Conservation (phyloP, 2,888 invertebrate species). For the Odontocolon sp. region DNA sequence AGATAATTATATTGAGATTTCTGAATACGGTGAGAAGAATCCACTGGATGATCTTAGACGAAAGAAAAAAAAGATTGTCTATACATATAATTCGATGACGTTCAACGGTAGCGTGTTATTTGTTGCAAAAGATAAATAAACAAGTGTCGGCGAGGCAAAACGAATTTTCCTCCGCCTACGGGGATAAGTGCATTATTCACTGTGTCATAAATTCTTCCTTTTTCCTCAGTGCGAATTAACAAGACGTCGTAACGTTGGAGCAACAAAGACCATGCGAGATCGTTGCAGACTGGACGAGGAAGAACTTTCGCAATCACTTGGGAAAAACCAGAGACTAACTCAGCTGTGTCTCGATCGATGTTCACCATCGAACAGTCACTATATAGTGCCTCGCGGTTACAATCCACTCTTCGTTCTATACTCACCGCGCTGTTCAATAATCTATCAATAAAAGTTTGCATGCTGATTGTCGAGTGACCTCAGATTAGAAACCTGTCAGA, state of each 20-base stretch:
- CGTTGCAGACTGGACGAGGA: constrained; percentile 32
- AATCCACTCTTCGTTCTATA: constrained; percentile 4
- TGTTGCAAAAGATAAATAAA: neutral
- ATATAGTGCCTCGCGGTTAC: neutral
- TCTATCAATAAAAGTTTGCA: constrained; percentile 18
- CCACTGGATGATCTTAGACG: no score
- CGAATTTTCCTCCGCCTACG: constrained; percentile 2
- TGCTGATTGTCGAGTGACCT: neutral
- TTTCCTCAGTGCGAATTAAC: constrained; percentile 32
- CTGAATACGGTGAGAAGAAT: no score
- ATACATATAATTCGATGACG: constrained; percentile 4
- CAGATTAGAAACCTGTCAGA: neutral
- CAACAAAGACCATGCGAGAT: neutral
- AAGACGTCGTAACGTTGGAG: constrained; percentile 10
- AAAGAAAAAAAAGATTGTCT: no score
- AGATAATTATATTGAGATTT: no score
- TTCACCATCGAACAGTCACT: neutral
- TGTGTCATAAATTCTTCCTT: constrained; percentile 39
- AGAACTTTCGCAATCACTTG: constrained; percentile 53
- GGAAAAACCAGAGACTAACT: constrained; percentile 49
- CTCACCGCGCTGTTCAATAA: neutral
- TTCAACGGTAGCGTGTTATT: neutral
- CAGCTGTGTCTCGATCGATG: neutral
- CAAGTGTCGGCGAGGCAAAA: neutral
- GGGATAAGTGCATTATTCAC: constrained; percentile 43